Conservation (phyloP, 2,113 vertebrate genomes). For the Perccottus glenii region DNA sequence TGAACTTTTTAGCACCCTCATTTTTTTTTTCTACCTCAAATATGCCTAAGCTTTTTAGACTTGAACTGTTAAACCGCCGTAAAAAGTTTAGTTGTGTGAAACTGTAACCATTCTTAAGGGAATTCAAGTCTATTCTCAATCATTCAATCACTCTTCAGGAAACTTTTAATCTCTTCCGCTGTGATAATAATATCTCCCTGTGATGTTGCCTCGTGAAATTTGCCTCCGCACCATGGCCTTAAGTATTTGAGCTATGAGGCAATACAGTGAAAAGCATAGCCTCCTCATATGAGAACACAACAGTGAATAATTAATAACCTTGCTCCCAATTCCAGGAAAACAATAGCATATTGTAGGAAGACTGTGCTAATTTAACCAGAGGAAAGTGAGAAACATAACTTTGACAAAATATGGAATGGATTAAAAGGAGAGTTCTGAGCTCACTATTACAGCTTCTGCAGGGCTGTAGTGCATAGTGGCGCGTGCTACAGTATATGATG, state of each 20-base stretch:
- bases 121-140: slow-evolving; percentile 16
- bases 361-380: slow-evolving; percentile 75
- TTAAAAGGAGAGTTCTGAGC: slow-evolving; percentile 47
- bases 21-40: slow-evolving; percentile 60
- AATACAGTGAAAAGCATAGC: slow-evolving; percentile 79
- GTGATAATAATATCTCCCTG: slow-evolving; percentile 60
- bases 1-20: slow-evolving; percentile 79
- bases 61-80: slow-evolving; percentile 54
- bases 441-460: neutral
- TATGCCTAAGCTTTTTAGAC: slow-evolving; percentile 72
- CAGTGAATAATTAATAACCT: slow-evolving; percentile 82
- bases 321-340: slow-evolving; percentile 83
- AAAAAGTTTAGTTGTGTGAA: slow-evolving; percentile 2
- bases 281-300: slow-evolving; percentile 80
- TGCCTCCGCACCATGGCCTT: slow-evolving; percentile 72
- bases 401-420: slow-evolving; percentile 64
- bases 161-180: slow-evolving; percentile 65
- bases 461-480: slow-evolving; percentile 13
- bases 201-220: slow-evolving; percentile 78
- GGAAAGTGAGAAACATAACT: slow-evolving; percentile 53
- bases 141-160: slow-evolving; percentile 72
- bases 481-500: slow-evolving; percentile 21
- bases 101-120: neutral
- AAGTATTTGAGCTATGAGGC: slow-evolving; percentile 82
- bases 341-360: slow-evolving; percentile 80